phyloP scores from a whole-genome alignment of 2,797 vertebrate genomes.

The Hypotaenidia okinawae region DNA sequence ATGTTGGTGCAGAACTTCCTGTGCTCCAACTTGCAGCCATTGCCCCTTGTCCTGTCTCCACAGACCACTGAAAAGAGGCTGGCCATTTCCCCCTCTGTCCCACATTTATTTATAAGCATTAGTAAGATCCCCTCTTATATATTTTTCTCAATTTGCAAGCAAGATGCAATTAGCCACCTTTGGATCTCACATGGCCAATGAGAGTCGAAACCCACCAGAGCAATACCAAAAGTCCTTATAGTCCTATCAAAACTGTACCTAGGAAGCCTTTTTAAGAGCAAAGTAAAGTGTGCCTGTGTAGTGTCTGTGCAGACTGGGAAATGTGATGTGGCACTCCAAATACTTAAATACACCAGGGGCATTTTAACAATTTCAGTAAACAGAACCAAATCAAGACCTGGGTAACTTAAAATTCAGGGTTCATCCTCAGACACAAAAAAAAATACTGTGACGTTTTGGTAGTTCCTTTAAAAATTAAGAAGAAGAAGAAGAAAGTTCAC shows the following conservation, averaged over 20 bases:
- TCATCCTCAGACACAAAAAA: background rate
- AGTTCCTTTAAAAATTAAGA: background rate
- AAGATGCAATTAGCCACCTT: background rate
- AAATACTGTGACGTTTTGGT: background rate
- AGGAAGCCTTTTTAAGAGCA: background rate
- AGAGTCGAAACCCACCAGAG: background rate
- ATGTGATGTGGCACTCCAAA: background rate
- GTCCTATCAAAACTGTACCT: background rate
- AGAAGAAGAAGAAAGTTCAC: background rate
- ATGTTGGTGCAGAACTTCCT: no score
- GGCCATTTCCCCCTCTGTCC: no score
- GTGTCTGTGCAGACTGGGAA: background rate
- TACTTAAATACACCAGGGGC: background rate
- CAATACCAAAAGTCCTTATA: background rate
- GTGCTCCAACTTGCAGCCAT: no score
- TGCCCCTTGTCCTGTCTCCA: no score
- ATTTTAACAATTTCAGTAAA: background rate
- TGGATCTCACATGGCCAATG: background rate
- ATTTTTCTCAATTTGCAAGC: background rate
- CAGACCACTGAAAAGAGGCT: no score
- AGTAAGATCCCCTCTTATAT: no score
- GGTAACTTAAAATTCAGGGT: background rate
- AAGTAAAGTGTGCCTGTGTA: background rate
- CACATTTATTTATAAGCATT: no score
- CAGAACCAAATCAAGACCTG: background rate